Evolutionary conservation across 2,113 vertebrate genomes (phyloP).

Genomic region (Myiagra hebetior): DNA sequence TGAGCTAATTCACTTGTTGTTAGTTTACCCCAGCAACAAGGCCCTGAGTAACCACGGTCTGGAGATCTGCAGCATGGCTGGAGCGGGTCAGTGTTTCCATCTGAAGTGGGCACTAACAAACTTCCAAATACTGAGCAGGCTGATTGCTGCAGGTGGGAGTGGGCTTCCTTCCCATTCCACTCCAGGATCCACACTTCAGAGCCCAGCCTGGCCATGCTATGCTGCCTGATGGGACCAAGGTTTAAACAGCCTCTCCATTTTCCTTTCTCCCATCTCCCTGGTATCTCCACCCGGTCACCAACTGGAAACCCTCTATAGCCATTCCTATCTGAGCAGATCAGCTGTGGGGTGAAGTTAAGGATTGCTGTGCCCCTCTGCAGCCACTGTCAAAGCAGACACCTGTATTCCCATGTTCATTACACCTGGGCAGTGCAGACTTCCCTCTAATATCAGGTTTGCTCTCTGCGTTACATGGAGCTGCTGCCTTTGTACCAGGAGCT

Average conservation of each 20-base stretch:
- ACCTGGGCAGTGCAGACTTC: background rate
- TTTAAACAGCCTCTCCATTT: background rate
- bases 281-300: fast-evolving
- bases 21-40: background rate
- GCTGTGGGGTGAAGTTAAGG: background rate
- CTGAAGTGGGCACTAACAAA: background rate
- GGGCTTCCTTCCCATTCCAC: background rate
- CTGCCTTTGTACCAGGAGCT: background rate
- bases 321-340: background rate
- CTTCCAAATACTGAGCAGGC: background rate
- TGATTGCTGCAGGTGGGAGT: background rate
- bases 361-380: background rate
- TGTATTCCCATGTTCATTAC: fast-evolving
- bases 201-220: background rate
- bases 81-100: background rate
- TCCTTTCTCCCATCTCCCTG: background rate
- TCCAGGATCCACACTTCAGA: background rate
- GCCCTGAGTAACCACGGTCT: background rate
- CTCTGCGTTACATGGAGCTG: background rate
- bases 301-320: background rate
- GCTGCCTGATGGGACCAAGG: background rate
- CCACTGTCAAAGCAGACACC: background rate
- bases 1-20: background rate
- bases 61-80: background rate
- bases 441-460: background rate